Percentiles rank a stretch among this genome's conserved stretches.
Evolutionary conservation across 2,888 invertebrate species (phyloP).

Genomic region (Melanargia galathea): DNA sequence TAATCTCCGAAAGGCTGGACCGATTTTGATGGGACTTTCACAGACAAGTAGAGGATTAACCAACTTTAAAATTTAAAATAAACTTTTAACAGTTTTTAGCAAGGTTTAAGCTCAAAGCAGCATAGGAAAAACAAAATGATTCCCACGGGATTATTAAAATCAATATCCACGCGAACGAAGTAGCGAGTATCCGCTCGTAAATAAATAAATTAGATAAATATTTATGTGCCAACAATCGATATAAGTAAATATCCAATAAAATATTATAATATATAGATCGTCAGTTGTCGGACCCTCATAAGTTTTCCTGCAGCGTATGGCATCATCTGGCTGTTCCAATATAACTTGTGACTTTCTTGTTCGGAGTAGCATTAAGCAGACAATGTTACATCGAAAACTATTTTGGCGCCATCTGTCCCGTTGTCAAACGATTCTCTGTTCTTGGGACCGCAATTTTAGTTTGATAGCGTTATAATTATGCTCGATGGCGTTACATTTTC

Average conservation of each 20-base stretch:
- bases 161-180: too few relatives aligned
- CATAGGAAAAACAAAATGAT: too few relatives aligned
- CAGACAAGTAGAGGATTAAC: too few relatives aligned
- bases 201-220: too few relatives aligned
- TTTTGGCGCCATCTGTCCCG: constrained; percentile 46
- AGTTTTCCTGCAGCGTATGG: constrained; percentile 20
- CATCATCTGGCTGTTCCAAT: constrained; percentile 45
- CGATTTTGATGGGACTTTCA: too few relatives aligned
- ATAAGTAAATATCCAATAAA: not conserved
- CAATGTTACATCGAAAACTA: constrained; percentile 45
- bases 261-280: not conserved
- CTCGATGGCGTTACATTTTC: not conserved
- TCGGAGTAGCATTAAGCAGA: constrained; percentile 46
- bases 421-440: constrained; percentile 25
- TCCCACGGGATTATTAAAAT: too few relatives aligned
- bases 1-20: too few relatives aligned
- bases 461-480: constrained; percentile 15
- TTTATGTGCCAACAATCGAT: too few relatives aligned
- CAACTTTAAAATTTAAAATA: too few relatives aligned
- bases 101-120: too few relatives aligned
- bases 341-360: constrained; percentile 48
- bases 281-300: constrained; percentile 2
- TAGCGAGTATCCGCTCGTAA: too few relatives aligned
- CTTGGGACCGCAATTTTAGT: constrained; percentile 13
- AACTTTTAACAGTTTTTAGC: too few relatives aligned